Evolutionary conservation across 1,140 invertebrate species (phyloP).

Genomic region (Calosoma granatense): DNA sequence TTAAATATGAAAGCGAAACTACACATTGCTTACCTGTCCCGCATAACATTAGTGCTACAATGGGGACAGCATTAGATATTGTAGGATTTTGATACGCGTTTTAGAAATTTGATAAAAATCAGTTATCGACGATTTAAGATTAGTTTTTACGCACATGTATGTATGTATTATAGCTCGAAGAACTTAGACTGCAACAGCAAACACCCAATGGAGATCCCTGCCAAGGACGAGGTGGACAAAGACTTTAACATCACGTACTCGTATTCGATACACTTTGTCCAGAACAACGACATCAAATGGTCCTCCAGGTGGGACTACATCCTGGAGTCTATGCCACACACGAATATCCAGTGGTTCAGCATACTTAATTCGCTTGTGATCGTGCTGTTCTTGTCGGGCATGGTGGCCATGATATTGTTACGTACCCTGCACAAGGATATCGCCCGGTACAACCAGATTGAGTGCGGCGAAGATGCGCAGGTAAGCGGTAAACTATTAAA

Average conservation of each 20-base stretch:
- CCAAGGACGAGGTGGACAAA: slow-evolving; percentile 33
- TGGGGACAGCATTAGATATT: no score
- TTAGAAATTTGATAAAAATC: no score
- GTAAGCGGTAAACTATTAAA: no score
- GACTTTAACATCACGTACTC: slow-evolving; percentile 69
- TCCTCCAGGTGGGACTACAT: slow-evolving; percentile 99
- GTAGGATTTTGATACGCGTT: no score
- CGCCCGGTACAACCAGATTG: slow-evolving; percentile 95
- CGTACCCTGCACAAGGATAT: slow-evolving; percentile 97
- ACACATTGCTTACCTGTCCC: no score
- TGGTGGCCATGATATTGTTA: slow-evolving; percentile 99
- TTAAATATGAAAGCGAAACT: no score
- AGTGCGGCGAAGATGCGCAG: slow-evolving; percentile 89
- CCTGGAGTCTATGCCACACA: slow-evolving; percentile 94
- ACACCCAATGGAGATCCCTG: slow-evolving; percentile 44
- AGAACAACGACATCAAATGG: slow-evolving; percentile 88
- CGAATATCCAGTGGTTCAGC: slow-evolving; percentile 99
- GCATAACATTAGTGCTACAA: no score
- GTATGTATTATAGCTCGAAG: background rate
- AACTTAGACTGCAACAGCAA: slow-evolving; percentile 3
- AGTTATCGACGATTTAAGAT: no score
- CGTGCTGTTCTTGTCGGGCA: slow-evolving; percentile 85
- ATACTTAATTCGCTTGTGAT: slow-evolving; percentile 86
- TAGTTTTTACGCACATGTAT: no score
- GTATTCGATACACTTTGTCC: slow-evolving; percentile 74